Conservation (phyloP, 2,113 vertebrate genomes). For the Sakesphorus luctuosus region DNA sequence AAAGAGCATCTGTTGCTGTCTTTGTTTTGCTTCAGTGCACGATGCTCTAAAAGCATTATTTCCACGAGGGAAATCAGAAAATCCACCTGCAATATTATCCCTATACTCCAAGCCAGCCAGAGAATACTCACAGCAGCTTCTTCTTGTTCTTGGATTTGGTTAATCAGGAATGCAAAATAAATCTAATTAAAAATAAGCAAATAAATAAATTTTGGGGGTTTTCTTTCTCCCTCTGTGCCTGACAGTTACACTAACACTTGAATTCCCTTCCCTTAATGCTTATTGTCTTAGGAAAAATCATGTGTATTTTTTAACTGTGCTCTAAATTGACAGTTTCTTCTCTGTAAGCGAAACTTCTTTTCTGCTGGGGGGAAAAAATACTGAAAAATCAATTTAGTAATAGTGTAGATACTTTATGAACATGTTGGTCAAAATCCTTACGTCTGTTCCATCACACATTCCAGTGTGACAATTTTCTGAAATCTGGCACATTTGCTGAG, state of each 20-base stretch:
- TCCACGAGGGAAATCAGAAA: constrained; percentile 16
- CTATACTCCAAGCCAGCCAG: neutral
- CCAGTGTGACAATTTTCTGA: neutral
- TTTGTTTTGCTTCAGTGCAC: neutral
- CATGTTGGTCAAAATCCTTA: neutral
- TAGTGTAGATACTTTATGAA: neutral
- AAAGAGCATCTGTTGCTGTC: neutral
- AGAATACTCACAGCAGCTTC: neutral
- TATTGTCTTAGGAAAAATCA: neutral
- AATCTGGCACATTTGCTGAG: neutral
- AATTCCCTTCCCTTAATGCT: neutral
- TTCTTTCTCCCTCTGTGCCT: neutral
- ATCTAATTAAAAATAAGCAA: neutral
- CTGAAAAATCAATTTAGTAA: neutral
- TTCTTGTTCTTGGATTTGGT: neutral
- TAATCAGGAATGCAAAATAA: neutral
- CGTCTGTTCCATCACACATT: neutral
- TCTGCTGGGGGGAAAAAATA: neutral
- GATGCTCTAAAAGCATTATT: constrained; percentile 19
- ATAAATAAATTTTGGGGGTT: neutral
- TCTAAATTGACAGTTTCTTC: neutral
- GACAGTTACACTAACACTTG: neutral
- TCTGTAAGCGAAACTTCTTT: neutral
- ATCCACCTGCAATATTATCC: neutral
- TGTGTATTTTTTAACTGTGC: neutral